Evolutionary conservation across 2,888 invertebrate genomes (phyloP), one percentile per base, ranked within the genome.

Genomic region (Seladonia tumulorum): DNA sequence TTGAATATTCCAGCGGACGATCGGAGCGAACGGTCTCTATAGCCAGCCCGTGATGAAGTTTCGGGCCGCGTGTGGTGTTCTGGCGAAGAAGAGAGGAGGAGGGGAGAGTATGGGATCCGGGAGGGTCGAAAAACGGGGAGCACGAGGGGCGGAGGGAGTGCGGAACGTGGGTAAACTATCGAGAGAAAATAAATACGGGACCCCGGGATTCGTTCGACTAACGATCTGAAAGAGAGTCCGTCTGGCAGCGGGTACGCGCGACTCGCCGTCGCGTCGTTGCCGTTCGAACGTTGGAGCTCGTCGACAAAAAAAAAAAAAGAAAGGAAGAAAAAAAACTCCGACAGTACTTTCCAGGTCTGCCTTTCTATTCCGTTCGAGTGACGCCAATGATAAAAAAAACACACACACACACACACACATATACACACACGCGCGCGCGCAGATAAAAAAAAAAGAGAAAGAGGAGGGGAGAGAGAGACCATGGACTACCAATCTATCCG

Each of bases 171-270:
- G 83, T 87, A 87, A 88, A 87, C 87, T 85, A 84, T 87, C 81
- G 87, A 82, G 83, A 79, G 88, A 88, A 90, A 88, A 90, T 90
- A 90, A 90, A 90, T 90, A 89, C 88, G 77, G 79, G 85, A 79
- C 83, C 81, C 81, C 29, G 85, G 87, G 76, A 88, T 86, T 88
- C 88, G 66, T 85, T 82, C 86, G 90, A 85, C 83, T 82, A 85
- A 90, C 88, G 87, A 88, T 79, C 87, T 76, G 87, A 81, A 76
- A 82, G 85, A 82, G 85, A 80, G 76, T 76, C 63, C 63, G 63
- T 75, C 76, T 74, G 84, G 68, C 79, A 70, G 68, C 49, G 73
- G 60, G 76, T 75, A 71, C 81, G 80, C 81, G 70, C 76, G 81
- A 49, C 66, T 80, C 70, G 78, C 72, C 83, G 73, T 76, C 53